Evolutionary conservation across 1,140 invertebrate genomes (phyloP).

Genomic region (Neuroterus valhalla): DNA sequence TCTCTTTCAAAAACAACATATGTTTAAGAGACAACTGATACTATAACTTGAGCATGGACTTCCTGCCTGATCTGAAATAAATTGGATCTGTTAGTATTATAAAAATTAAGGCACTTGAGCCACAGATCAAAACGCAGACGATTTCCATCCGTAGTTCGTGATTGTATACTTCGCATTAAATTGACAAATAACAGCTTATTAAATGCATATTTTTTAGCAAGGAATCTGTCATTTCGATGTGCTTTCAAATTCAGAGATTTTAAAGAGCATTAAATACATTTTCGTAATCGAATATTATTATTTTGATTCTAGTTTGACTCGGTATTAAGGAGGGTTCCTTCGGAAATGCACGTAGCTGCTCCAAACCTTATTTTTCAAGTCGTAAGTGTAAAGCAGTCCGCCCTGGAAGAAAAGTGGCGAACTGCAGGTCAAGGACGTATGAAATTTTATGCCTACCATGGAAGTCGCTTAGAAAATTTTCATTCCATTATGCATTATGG

Average conservation of each 20-base stretch:
- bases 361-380: constrained; percentile 83
- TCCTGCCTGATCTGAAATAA: no score
- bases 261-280: neutral
- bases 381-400: constrained; percentile 73
- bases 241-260: neutral
- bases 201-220: neutral
- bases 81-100: no score
- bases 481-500: constrained; percentile 88
- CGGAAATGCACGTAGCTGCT: constrained; percentile 68
- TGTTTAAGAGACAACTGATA: no score
- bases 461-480: constrained; percentile 87
- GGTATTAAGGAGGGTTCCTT: constrained; percentile 74
- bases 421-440: constrained; percentile 75
- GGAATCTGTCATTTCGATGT: neutral
- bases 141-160: no score
- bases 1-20: no score
- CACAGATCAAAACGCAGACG: no score
- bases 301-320: constrained; percentile 74
- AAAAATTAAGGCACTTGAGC: no score
- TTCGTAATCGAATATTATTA: constrained; percentile 15
- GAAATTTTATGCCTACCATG: constrained; percentile 85
- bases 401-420: constrained; percentile 77
- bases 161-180: no score
- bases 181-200: no score
- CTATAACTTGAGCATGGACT: no score